These are phyloP conservation scores for Myotis yumanensis DNA, from an alignment of 2,113 vertebrate genomes.

Conservation along the genomic window DNA sequence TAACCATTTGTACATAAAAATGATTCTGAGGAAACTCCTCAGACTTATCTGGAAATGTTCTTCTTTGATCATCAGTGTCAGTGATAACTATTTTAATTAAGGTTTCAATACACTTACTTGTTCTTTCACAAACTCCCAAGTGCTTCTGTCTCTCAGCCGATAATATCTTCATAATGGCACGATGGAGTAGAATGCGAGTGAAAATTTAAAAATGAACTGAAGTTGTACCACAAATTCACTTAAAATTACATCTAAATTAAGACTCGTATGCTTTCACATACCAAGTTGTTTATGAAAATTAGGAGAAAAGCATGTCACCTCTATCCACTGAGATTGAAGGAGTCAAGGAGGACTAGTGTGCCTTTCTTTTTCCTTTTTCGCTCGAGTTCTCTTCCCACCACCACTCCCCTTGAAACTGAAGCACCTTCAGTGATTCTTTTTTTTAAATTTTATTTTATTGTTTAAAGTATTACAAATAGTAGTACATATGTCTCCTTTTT, in stretches of 20 bases:
- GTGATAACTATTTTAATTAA: background rate
- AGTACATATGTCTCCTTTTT: too few species aligned
- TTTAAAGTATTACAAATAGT: too few species aligned
- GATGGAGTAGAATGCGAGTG: background rate
- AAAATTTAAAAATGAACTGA: background rate
- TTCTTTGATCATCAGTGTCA: background rate
- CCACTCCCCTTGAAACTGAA: background rate
- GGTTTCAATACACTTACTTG: background rate
- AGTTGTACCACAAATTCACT: background rate
- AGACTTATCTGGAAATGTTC: background rate
- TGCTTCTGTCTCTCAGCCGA: background rate
- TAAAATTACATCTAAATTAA: background rate
- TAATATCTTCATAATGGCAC: background rate
- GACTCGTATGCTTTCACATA: background rate
- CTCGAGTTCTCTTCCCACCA: rapidly evolving
- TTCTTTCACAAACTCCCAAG: background rate
- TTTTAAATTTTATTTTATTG: too few species aligned
- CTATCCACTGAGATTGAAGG: background rate
- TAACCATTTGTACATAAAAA: background rate
- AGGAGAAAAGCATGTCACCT: background rate
- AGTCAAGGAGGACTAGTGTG: background rate
- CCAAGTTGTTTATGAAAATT: background rate
- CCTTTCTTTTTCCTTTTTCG: background rate
- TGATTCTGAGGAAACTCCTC: background rate
- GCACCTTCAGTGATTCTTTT: background rate